Conservation (phyloP, 1,140 invertebrate genomes). For the Coenobita brevimanus region DNA sequence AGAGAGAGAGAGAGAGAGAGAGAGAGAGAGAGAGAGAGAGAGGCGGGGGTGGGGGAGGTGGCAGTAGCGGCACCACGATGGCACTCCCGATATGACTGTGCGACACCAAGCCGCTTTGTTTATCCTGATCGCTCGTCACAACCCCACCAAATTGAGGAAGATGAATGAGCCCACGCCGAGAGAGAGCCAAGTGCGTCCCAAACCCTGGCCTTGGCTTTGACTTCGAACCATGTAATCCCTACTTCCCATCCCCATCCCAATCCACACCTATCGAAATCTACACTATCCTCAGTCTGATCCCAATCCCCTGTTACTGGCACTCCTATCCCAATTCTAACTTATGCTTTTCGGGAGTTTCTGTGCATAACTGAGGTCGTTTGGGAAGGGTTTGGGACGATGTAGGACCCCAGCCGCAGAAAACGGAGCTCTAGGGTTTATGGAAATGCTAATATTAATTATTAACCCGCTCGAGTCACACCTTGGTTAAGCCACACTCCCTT, state of each 20-base stretch:
- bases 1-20: neutral
- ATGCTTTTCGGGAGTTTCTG: no score
- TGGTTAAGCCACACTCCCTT: neutral
- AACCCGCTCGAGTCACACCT: constrained; percentile 41
- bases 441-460: constrained; percentile 59
- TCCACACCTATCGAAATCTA: neutral
- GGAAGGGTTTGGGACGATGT: neutral
- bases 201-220: neutral
- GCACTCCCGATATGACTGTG: constrained; percentile 54
- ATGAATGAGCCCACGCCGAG: constrained; percentile 44
- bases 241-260: neutral
- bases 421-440: constrained; percentile 48
- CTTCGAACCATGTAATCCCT: neutral
- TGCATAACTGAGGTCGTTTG: no score
- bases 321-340: no score
- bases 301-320: no score
- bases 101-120: constrained; percentile 54
- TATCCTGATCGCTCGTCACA: constrained; percentile 62
- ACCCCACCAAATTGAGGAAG: constrained; percentile 58
- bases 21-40: neutral
- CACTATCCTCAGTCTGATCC: neutral
- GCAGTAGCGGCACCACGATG: neutral
- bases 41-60: neutral
- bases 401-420: constrained; percentile 29
- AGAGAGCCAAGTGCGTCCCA: constrained; percentile 35